phyloP scores from a whole-genome alignment of 1,140 invertebrate genomes.

The Paramacrobiotus metropolitanus region DNA sequence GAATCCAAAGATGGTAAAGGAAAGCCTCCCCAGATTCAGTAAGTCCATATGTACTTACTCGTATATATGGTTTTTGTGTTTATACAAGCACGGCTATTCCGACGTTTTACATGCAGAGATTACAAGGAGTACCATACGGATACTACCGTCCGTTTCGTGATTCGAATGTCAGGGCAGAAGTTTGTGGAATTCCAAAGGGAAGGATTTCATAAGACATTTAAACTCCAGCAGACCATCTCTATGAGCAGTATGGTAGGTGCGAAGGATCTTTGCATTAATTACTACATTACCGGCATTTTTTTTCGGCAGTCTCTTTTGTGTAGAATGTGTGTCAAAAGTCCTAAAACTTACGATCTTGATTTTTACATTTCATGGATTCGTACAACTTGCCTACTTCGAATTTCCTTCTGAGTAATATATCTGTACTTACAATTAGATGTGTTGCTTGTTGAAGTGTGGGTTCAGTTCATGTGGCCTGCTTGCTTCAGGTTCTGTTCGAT shows the following conservation, averaged over 20 bases:
- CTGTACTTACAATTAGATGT: no score
- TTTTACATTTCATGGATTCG: no score
- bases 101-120: slow-evolving; percentile 31
- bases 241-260: slow-evolving; percentile 57
- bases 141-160: slow-evolving; percentile 68
- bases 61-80: neutral
- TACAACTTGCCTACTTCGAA: no score
- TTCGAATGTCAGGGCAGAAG: slow-evolving; percentile 54
- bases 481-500: slow-evolving; percentile 46
- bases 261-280: no score
- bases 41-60: slow-evolving; percentile 10
- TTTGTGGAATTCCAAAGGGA: slow-evolving; percentile 46
- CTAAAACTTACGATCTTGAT: no score
- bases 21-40: slow-evolving; percentile 46
- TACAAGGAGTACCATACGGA: slow-evolving; percentile 90
- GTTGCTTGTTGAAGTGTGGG: no score
- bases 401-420: no score
- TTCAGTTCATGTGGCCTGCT: neutral
- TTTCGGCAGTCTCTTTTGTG: no score
- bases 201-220: slow-evolving; percentile 84
- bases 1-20: slow-evolving; percentile 29
- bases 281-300: no score
- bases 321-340: no score
- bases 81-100: slow-evolving; percentile 5
- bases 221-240: slow-evolving; percentile 53